These are phyloP conservation scores for Netta rufina DNA, from an alignment of 2,797 vertebrate species.

Conservation along the genomic window DNA sequence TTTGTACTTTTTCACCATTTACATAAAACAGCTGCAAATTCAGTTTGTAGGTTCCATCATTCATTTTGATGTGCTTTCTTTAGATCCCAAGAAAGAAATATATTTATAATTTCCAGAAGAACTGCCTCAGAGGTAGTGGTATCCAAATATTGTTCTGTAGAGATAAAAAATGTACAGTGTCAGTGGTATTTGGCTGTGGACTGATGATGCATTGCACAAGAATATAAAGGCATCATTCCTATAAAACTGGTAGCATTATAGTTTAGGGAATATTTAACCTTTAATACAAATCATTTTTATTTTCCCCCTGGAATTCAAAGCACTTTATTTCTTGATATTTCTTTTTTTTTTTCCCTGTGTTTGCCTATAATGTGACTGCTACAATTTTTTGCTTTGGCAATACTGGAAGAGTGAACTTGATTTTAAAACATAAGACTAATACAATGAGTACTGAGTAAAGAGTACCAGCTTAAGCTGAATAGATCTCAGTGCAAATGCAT, in stretches of 20 bases:
- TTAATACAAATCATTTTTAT: slow-evolving; percentile 79
- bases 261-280: slow-evolving; percentile 78
- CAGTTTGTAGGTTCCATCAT: slow-evolving; percentile 48
- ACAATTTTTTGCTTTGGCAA: slow-evolving; percentile 36
- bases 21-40: slow-evolving; percentile 50
- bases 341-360: neutral
- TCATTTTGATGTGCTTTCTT: slow-evolving; percentile 66
- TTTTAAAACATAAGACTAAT: slow-evolving; percentile 36
- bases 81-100: slow-evolving; percentile 65
- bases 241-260: slow-evolving; percentile 67
- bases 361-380: neutral
- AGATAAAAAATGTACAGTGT: slow-evolving; percentile 71
- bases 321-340: neutral
- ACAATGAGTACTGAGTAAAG: neutral
- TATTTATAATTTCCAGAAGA: slow-evolving; percentile 72
- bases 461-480: slow-evolving; percentile 12
- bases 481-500: slow-evolving; percentile 56
- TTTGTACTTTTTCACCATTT: neutral
- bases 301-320: slow-evolving; percentile 61
- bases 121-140: slow-evolving; percentile 63
- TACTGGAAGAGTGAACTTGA: slow-evolving; percentile 6
- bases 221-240: slow-evolving; percentile 64
- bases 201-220: slow-evolving; percentile 68
- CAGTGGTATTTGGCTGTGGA: slow-evolving; percentile 61
- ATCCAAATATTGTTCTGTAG: slow-evolving; percentile 73